Evolutionary conservation across 2,113 vertebrate species (phyloP), one percentile per base, ranked within the genome.

Genomic region (Rhodinocichla rosea): DNA sequence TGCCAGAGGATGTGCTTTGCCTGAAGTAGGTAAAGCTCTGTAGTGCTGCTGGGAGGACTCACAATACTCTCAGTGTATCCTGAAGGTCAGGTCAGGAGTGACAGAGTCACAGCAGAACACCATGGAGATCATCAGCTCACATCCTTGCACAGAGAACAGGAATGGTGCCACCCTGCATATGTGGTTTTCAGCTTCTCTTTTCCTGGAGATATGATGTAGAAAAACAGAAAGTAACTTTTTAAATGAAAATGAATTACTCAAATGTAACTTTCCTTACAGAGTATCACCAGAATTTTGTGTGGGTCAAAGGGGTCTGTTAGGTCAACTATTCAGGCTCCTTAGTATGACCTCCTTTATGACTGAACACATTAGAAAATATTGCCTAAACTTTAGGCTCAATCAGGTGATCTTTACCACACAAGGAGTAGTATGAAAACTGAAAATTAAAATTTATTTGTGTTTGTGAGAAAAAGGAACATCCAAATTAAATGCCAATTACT

Each of bases 381-480:
- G 47, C 19, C 27, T 83, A 28, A 88, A 63, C 49, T 83, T 60
- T 32, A 47, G 63, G 24, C 28, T 91, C 64, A 75, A 13, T 88
- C 90, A 39, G 20, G 15, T 42, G 50, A 59, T 44, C 39, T 59
- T 90, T 73, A 65, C 27, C 52, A 80, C 16, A 28, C 35, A 33
- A 53, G 30, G 13, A 71, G 24, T 26, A 52, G 21, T 49, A 81
- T 1, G 3, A 81, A 90, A 89, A 90, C 56, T 37, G 45, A 88
- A 95, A 96, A 94, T 50, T 14, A 75, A 97, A 88, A 93, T 82
- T 62, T 53, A 78, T 94, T 97, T 91, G 79, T 32, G 40, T 67
- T 87, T 90, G 52, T 11, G 8, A 96, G 89, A 95, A 95, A 97
- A 97, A 97, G 28, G 59, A 91, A 95, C 82, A 55, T 39, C 69